Evolutionary conservation across 2,888 invertebrate species (phyloP).

Genomic region (Trachelus stipa): DNA sequence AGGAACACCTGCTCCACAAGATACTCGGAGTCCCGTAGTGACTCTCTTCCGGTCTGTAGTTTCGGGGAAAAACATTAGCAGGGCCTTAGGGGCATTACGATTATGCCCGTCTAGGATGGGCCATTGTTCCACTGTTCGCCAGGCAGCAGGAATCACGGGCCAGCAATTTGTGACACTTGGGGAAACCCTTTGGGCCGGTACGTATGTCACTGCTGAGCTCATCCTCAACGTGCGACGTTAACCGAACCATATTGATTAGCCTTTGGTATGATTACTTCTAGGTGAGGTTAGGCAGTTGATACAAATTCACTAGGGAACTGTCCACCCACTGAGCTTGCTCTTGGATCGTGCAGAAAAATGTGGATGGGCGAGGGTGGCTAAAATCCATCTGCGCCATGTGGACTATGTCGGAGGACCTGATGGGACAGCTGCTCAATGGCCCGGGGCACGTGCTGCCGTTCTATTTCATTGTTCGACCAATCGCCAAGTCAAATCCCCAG

Average conservation of each 20-base stretch:
- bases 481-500: constrained; percentile 29
- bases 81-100: constrained; percentile 8
- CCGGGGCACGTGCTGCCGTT: constrained; percentile 33
- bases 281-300: not conserved
- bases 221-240: not conserved
- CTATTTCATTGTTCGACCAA: constrained; percentile 23
- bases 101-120: constrained; percentile 47
- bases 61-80: not conserved
- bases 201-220: constrained; percentile 16
- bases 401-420: not conserved
- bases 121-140: constrained; percentile 15
- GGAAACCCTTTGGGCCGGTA: constrained; percentile 26
- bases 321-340: not conserved
- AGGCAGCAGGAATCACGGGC: constrained; percentile 55
- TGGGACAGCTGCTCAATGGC: constrained; percentile 29
- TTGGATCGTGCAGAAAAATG: not conserved
- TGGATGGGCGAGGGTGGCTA: not conserved
- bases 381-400: not conserved
- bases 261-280: not conserved
- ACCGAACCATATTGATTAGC: not conserved
- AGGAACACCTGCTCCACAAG: not conserved
- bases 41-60: not conserved
- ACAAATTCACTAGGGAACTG: not conserved
- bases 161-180: constrained; percentile 53
- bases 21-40: not conserved